Evolutionary conservation across 2,113 vertebrate species (phyloP), one percentile per base, ranked within the genome.

Genomic region (Cyphomyrus discorhynchus): DNA sequence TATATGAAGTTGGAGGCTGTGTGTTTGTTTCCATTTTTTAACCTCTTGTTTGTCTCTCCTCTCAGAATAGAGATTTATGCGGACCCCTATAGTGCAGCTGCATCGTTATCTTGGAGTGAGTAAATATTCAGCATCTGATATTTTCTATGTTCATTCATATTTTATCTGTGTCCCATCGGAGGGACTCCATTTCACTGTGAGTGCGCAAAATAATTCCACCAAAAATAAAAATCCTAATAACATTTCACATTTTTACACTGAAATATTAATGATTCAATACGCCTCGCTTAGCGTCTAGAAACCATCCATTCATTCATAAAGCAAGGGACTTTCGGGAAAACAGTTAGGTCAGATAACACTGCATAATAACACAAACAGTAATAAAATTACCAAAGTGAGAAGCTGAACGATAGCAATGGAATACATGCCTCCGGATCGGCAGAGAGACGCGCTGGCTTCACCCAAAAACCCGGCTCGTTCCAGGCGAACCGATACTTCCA

Each of bases 281-380:
- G 74, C 62, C 62, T 31, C 62, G 9, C 3, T 86, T 86, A 49
- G 49, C 27, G 24, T 86, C 49, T 35, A 3, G 86, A 53, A 50
- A 35, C n/a, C 15, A 39, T 87, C 50, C 50, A 56, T 87, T 87
- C 86, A 87, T 53, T 49, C 49, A 56, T 58, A 87, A 87, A 87
- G 17, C 47, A 31, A 19, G 15, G n/a, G 27, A 39, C 15, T 87
- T 87, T 19, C 35, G 15, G 83, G 27, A 0, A 53, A 87, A 56
- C n/a, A 87, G 27, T 15, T 15, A 42, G 86, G 15, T 24, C 49
- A 19, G 49, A 5, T 3, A 56, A 39, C 49, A 50, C 15, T 87
- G 27, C 19, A 39, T 56, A 87, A 87, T 87, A 39, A 53, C 24
- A 31, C n/a, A 53, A 86, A 86, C 49, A 11, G n/a, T 31, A 53